A percentile compares a stretch with the other conserved stretches of the same genome.
These are phyloP conservation scores for Natator depressus DNA, from an alignment of 2,113 vertebrate genomes.

Conservation along the genomic window DNA sequence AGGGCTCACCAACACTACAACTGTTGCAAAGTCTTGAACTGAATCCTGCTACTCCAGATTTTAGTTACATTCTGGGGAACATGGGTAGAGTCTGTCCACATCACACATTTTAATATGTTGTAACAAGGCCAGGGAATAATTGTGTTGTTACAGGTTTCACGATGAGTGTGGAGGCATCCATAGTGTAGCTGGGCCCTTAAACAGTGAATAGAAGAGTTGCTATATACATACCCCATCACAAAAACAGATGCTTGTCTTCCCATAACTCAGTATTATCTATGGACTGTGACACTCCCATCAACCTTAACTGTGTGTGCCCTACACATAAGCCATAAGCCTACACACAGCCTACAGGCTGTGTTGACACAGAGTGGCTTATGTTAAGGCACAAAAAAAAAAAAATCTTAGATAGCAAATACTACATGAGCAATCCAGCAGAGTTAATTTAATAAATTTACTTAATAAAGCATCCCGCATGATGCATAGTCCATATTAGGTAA, in stretches of 20 bases:
- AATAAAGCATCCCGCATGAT: neutral
- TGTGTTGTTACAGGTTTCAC: neutral
- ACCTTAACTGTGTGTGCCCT: neutral
- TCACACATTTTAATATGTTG: neutral
- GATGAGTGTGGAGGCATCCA: neutral
- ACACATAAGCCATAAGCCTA: neutral
- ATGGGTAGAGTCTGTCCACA: neutral
- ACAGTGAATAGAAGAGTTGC: neutral
- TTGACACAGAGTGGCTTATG: neutral
- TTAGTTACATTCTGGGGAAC: neutral
- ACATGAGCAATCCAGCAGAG: neutral
- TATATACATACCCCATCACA: neutral
- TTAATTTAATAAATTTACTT: neutral
- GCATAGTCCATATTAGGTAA: neutral
- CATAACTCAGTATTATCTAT: neutral
- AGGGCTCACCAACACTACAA: neutral
- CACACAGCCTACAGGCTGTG: neutral
- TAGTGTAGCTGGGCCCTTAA: rapidly evolving
- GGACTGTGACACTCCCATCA: neutral
- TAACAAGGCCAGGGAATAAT: neutral
- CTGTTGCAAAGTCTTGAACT: neutral
- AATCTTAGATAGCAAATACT: neutral
- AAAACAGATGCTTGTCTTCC: neutral
- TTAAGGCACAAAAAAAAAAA: neutral
- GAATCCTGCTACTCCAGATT: neutral